Base-by-base conservation (phyloP, 2,888 invertebrate genomes). In the Diadromus collaris region DNA sequence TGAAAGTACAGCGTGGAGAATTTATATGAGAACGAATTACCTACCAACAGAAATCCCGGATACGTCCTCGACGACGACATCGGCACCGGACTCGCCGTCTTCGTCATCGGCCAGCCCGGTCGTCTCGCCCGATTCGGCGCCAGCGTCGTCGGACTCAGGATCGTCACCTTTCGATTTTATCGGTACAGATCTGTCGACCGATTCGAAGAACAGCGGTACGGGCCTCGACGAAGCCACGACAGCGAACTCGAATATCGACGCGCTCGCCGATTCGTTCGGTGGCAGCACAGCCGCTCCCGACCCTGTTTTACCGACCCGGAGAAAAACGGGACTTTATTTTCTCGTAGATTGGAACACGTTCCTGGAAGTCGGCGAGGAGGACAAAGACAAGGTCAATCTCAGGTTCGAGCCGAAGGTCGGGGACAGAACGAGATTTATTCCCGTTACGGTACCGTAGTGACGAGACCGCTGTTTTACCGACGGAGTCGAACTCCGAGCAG, bases 341-440 rank as follows among this genome's bases (percentile, higher is more conserved):
- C 93, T 97, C 87, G 92, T 96, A 7, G 97, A 97, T 88, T 96
- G 96, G 96, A 97, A 97, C 87, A 94, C 95, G 70, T 97, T 97
- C 87, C 92, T 97, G 21, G 96, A 96, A 91, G 96, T 97, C 4
- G 97, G 96, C 13, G 93, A 94, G 83, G 95, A 95, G 27, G 95
- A 94, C 48, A 94, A 93, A 81, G 93, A 93, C 44, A 94, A 95
- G 91, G 95, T 97, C 0, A 95, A 96, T 85, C 93, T 97, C 83
- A 93, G 95, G 85, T 95, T 97, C 85, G 94, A 95, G 83, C 96
- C 96, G 0, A 96, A 95, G 91, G 93, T 95, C 54, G 97, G 97
- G 0, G 96, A 97, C 90, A 95, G 95, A 27, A 94, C 95, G 82
- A 93, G 95, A 91, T 97, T 97, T 89, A 90, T 95, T 83, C 94